These are phyloP conservation scores for Pedicia rivosa DNA, from an alignment of 2,888 invertebrate genomes.

Conservation along the genomic window DNA sequence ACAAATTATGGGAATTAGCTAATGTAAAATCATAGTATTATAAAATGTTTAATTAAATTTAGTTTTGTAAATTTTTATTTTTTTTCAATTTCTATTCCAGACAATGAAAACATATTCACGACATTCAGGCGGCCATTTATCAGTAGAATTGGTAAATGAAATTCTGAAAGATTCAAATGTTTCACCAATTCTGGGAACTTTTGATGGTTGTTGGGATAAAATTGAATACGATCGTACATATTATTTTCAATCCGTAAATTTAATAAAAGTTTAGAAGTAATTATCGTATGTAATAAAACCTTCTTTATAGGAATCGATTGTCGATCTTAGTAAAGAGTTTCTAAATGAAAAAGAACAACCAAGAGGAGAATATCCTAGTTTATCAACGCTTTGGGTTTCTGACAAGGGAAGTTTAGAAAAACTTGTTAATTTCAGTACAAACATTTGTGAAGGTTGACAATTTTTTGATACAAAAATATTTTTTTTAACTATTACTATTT, in stretches of 20 bases:
- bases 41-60: neutral
- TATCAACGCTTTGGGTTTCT: slow-evolving; percentile 20
- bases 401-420: slow-evolving; percentile 13
- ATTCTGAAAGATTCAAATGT: slow-evolving; percentile 28
- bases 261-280: neutral
- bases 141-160: slow-evolving; percentile 28
- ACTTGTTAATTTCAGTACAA: slow-evolving; percentile 19
- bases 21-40: slow-evolving; percentile 21
- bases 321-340: slow-evolving; percentile 27
- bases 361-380: slow-evolving; percentile 17
- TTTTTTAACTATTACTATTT: too few species aligned
- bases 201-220: slow-evolving; percentile 27
- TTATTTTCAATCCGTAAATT: slow-evolving; percentile 21
- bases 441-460: too few species aligned
- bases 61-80: neutral
- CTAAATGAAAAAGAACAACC: slow-evolving; percentile 17
- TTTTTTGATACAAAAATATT: too few species aligned
- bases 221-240: slow-evolving; percentile 25
- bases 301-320: slow-evolving; percentile 20
- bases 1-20: slow-evolving; percentile 28
- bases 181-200: slow-evolving; percentile 26
- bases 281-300: neutral
- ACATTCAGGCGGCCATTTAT: slow-evolving; percentile 26
- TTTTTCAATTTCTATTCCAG: slow-evolving; percentile 13
- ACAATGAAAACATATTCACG: slow-evolving; percentile 27